A percentile compares a stretch with the other conserved stretches of the same genome.
phyloP scores from a whole-genome alignment of 2,888 invertebrate species.

The Drosophila borborema region DNA sequence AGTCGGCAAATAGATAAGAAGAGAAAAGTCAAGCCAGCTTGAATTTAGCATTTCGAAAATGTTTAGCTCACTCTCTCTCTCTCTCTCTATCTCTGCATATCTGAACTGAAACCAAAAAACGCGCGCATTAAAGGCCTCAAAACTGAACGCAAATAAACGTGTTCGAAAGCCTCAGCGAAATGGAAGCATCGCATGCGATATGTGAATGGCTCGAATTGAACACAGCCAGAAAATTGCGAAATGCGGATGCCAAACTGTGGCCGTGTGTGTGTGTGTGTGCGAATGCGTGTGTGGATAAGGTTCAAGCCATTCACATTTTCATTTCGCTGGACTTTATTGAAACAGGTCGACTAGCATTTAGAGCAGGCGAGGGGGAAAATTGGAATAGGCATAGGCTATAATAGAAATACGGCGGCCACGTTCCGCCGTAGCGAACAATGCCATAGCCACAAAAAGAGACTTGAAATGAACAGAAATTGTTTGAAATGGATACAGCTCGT shows the following conservation, averaged over 20 bases:
- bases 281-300: conserved; percentile 51
- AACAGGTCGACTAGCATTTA: conserved; percentile 35
- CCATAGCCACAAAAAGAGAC: conserved; percentile 26
- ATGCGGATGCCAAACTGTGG: conserved; percentile 10
- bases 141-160: conserved; percentile 50
- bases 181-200: conserved; percentile 33
- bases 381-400: conserved; percentile 33
- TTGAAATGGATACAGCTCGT: conserved; percentile 13
- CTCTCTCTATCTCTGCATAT: too few species aligned
- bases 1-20: conserved; percentile 19
- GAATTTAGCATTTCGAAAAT: conserved; percentile 3
- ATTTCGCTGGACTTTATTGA: conserved; percentile 55
- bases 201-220: conserved; percentile 27
- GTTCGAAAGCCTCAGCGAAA: conserved; percentile 12
- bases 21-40: background rate
- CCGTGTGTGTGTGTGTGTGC: conserved; percentile 18
- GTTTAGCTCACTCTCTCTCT: background rate
- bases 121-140: conserved; percentile 47
- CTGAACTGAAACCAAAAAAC: conserved; percentile 26
- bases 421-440: conserved; percentile 22
- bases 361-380: conserved; percentile 4
- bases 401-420: conserved; percentile 29
- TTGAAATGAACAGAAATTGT: conserved; percentile 23
- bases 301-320: conserved; percentile 45
- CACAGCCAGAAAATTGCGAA: conserved; percentile 21